A percentile compares a stretch with the other conserved stretches of the same genome.
phyloP scores from a whole-genome alignment of 2,797 vertebrate species.

The Sebastes vulpes region DNA sequence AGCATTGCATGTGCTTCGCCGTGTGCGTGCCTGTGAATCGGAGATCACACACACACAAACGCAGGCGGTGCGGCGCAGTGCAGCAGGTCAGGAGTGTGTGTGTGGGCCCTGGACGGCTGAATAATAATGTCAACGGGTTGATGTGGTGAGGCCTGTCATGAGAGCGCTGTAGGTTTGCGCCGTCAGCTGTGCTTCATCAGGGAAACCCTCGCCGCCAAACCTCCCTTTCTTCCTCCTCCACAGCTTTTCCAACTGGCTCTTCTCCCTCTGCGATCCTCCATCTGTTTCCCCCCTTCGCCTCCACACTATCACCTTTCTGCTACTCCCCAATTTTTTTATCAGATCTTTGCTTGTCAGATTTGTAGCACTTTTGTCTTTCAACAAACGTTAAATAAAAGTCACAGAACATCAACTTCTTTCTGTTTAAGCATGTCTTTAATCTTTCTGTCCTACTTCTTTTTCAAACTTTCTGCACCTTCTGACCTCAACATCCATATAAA shows the following conservation, averaged over 20 bases:
- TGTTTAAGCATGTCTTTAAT: conserved; percentile 5
- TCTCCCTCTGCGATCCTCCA: conserved; percentile 9
- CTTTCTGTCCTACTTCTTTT: neutral
- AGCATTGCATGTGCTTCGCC: conserved; percentile 22
- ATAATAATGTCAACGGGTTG: conserved; percentile 76
- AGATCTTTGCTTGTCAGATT: neutral
- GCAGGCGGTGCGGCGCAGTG: conserved; percentile 20
- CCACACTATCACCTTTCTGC: conserved; percentile 13
- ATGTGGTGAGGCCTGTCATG: conserved; percentile 78
- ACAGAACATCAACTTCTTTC: conserved; percentile 1
- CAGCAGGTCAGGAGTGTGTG: conserved; percentile 65
- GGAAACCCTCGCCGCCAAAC: conserved; percentile 66
- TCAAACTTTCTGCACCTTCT: neutral
- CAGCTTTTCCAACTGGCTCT: conserved; percentile 11
- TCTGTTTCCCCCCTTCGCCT: conserved; percentile 31
- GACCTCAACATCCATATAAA: neutral
- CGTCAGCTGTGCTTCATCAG: conserved; percentile 80
- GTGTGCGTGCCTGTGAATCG: conserved; percentile 35
- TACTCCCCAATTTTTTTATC: conserved; percentile 16
- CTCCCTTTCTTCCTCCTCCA: conserved; percentile 30
- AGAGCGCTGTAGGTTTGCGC: conserved; percentile 66
- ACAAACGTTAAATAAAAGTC: conserved; percentile 19
- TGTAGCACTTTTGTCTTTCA: conserved; percentile 38
- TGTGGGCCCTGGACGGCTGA: conserved; percentile 71
- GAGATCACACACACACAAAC: conserved; percentile 16